Evolutionary conservation across 1,140 invertebrate genomes (phyloP), one percentile per base, ranked within the genome.

Genomic region (Cyrtorhinus lividipennis): DNA sequence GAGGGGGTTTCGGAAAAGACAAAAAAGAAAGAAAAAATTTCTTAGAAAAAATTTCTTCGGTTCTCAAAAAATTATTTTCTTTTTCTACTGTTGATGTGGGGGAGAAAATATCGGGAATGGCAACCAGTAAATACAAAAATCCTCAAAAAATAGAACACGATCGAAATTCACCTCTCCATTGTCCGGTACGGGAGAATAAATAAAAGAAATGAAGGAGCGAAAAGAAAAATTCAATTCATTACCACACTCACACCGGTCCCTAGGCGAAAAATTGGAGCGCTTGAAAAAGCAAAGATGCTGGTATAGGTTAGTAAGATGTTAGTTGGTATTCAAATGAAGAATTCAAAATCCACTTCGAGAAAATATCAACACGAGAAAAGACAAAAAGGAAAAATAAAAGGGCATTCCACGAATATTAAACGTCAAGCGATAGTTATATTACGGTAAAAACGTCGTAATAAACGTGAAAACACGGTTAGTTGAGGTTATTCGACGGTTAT

Each of bases 241-340:
- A 53, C 48, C 48, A 53, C 48, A 53, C 48, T 53, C 48, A 53
- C 18, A 53, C 48, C 48, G 18, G 20, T 53, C 48, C 48, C 48
- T 53, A 53, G 48, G 20, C 10, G 48, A 12, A 22, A 44, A 53
- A 53, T 53, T 20, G 48, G 48, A 53, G 48, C 10, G 48, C 48
- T 53, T 53, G 48, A 53, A 44, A 44, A 53, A 53, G 48, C 48
- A 53, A 53, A 53, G 38, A 53, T 3, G 48, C 48, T 53, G 18
- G 48, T 20, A n/a, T n/a, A 53, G 48, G 48, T 53, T 53, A 53
- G 18, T 10, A 53, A 22, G 20, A 53, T 53, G 48, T 53, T 22
- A 53, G 48, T 53, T 53, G 48, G 48, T 53, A 53, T 53, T 53
- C 48, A 53, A 53, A 53, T 53, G 48, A 13, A 15, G 20, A 22